These are phyloP conservation scores for Steinernema carpocapsae DNA, from an alignment of 2,888 invertebrate genomes.

Conservation along the genomic window DNA sequence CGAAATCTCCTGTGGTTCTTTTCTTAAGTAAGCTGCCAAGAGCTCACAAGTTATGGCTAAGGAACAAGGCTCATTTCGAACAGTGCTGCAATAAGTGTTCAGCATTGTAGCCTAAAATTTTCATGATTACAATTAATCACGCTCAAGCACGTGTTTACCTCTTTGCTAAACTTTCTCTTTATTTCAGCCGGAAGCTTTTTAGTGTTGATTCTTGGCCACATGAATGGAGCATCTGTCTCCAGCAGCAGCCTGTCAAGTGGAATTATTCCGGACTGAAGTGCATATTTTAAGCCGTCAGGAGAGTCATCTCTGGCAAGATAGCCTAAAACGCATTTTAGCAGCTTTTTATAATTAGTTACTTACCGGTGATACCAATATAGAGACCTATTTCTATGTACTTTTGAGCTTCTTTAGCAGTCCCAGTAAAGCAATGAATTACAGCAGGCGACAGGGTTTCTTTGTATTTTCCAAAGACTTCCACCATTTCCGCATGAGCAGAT, in stretches of 20 bases:
- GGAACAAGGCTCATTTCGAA: conserved; percentile 93
- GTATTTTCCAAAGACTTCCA: conserved; percentile 75
- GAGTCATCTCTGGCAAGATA: conserved; percentile 91
- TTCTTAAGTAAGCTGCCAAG: conserved; percentile 79
- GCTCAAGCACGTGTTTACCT: conserved; percentile 34
- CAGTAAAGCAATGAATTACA: conserved; percentile 89
- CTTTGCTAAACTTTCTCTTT: conserved; percentile 76
- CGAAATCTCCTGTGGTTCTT: conserved; percentile 50
- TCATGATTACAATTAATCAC: not conserved
- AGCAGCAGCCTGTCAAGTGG: conserved; percentile 85
- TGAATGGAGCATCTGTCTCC: conserved; percentile 92
- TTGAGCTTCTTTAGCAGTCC: conserved; percentile 82
- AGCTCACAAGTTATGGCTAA: conserved; percentile 89
- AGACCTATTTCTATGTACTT: conserved; percentile 84
- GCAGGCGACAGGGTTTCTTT: conserved; percentile 77
- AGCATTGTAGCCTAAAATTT: conserved; percentile 64
- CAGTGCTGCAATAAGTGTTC: conserved; percentile 86
- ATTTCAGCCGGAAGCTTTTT: conserved; percentile 87
- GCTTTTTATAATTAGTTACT: not conserved
- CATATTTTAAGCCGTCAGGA: conserved; percentile 83
- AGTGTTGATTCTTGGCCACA: conserved; percentile 90
- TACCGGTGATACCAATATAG: conserved; percentile 83
- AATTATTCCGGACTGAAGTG: conserved; percentile 81
- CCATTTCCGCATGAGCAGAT: conserved; percentile 84
- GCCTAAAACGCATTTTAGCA: conserved; percentile 72